These are phyloP conservation scores for Cryptotis parvus DNA, from an alignment of 2,113 vertebrate genomes.

Conservation along the genomic window DNA sequence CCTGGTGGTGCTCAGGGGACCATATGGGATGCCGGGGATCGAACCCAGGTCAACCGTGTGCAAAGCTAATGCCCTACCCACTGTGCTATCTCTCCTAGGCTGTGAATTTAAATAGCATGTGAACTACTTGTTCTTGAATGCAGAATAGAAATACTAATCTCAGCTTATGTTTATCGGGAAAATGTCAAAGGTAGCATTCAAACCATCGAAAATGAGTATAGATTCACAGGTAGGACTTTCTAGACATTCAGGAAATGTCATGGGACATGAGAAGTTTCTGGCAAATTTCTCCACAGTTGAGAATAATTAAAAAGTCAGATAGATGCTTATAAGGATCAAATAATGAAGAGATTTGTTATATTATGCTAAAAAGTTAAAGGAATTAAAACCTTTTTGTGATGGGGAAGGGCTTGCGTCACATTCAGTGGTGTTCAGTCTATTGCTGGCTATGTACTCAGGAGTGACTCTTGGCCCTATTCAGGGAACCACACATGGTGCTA, in stretches of 20 bases:
- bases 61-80: no score
- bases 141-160: constrained; percentile 20
- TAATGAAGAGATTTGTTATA: not conserved
- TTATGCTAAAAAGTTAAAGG: no score
- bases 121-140: constrained; percentile 36
- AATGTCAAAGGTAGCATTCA: constrained; percentile 19
- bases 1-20: no score
- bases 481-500: no score
- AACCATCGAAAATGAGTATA: not conserved
- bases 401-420: no score
- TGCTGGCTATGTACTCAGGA: no score
- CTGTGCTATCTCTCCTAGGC: no score
- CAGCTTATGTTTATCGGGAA: not conserved
- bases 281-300: not conserved
- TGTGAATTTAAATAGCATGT: not conserved
- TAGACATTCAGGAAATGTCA: not conserved
- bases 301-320: not conserved
- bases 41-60: no score
- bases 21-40: no score
- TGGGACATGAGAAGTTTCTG: not conserved
- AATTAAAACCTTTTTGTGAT: not conserved
- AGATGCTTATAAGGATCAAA: not conserved
- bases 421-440: no score
- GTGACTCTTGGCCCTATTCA: no score
- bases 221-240: not conserved